Percentiles rank a stretch among this genome's conserved stretches.
Conservation (phyloP, 2,113 vertebrate genomes). For the Cinclus cinclus region DNA sequence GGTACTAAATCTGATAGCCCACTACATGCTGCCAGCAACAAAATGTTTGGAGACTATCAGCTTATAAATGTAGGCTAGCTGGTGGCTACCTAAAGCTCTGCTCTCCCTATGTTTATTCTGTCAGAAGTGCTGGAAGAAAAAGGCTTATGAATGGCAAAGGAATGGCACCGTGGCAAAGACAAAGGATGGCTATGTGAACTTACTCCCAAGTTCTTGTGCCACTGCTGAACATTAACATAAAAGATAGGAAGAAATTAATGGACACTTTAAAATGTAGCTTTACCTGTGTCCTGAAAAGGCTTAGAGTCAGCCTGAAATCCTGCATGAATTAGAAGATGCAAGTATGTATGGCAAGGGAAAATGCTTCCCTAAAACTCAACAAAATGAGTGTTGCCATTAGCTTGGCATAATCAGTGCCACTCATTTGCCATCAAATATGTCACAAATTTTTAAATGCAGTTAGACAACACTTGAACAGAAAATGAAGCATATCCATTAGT, state of each 20-base stretch:
- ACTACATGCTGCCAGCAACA: neutral
- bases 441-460: neutral
- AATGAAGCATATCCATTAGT: neutral
- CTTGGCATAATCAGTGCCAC: neutral
- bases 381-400: neutral
- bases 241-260: neutral
- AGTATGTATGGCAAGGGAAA: neutral
- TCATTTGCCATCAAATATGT: neutral
- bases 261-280: neutral
- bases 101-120: neutral
- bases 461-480: neutral
- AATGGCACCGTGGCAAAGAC: neutral
- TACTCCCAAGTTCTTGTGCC: neutral
- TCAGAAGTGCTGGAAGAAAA: accelerated
- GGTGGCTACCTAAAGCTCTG: neutral
- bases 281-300: neutral
- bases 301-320: neutral
- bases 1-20: neutral
- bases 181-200: neutral
- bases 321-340: neutral
- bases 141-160: too few relatives aligned
- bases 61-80: neutral
- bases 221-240: neutral
- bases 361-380: neutral
- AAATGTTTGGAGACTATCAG: neutral